Base-by-base conservation (phyloP, 2,888 invertebrate species). In the Drosophila leonis region DNA sequence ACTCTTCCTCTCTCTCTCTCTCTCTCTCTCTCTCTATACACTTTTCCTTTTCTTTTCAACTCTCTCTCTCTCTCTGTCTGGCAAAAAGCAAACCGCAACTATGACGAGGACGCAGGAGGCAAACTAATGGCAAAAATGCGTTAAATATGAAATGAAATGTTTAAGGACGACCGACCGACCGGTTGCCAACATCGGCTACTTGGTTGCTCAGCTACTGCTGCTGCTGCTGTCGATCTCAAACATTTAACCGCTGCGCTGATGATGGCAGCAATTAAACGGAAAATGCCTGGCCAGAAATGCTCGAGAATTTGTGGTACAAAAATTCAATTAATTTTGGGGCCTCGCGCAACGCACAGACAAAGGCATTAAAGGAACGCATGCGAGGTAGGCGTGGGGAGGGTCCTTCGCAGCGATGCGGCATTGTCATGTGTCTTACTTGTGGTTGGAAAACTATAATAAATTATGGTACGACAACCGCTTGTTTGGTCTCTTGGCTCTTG, bases 381-480 rank as follows among this genome's bases (percentile, higher is more conserved):
- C 9, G 13, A 10, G 20, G 24, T 7, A 46, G 7, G 10, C 5
- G 13, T 24, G 5, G n/a, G 18, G 10, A 4, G 24, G 10, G 35
- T 8, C 1, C 31, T 31, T 33, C 4, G 15, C 27, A 31, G 31
- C 44, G 56, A 44, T 66, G 77, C 62, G 69, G 64, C 82, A 75
- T 75, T 86, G 87, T 86, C 72, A 70, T 73, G 76, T 78, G 72
- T 79, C 71, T 67, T 73, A 65, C 76, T 75, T 70, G 82, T 77
- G 84, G 84, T 72, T 83, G 57, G 90, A 82, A 88, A 85, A 85
- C 84, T 85, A 85, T 85, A 85, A 89, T 89, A 87, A 85, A 89
- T 89, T 85, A 89, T 83, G 73, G 60, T 75, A 82, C 73, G 84
- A 78, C 88, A 89, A 72, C 37, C 65, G 76, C 68, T 73, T 65